These are phyloP conservation scores for Leptinotarsa peninsularis DNA, from an alignment of 2,888 invertebrate genomes.

Conservation along the genomic window DNA sequence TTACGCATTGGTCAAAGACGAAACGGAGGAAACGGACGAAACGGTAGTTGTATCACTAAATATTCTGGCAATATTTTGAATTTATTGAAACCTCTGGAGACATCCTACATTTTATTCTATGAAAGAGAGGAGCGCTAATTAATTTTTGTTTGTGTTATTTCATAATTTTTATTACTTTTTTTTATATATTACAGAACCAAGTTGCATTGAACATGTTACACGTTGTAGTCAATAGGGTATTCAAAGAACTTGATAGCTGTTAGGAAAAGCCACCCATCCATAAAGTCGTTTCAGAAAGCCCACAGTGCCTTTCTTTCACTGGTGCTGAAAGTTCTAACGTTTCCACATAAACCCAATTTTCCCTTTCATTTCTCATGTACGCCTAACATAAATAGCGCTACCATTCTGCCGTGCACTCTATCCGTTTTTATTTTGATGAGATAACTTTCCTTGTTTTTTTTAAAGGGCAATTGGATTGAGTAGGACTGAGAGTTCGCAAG, in stretches of 20 bases:
- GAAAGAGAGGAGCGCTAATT: no score
- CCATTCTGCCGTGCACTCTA: conserved; percentile 40
- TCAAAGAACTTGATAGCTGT: conserved; percentile 49
- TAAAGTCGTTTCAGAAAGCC: conserved; percentile 55
- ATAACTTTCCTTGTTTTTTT: conserved; percentile 27
- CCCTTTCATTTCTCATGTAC: conserved; percentile 62
- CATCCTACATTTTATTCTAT: no score
- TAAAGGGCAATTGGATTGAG: not conserved
- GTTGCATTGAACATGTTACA: not conserved
- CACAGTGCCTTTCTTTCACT: conserved; percentile 53
- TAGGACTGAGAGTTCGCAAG: not conserved
- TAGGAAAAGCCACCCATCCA: conserved; percentile 46
- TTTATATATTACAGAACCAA: no score
- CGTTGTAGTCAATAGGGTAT: conserved; percentile 43
- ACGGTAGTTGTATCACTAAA: no score
- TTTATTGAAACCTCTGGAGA: no score
- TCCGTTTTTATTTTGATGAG: conserved; percentile 38
- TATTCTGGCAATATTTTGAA: no score
- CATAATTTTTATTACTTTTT: no score
- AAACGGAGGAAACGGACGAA: no score
- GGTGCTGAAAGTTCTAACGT: conserved; percentile 59
- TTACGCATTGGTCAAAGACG: no score
- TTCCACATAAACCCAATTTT: conserved; percentile 61
- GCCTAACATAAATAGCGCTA: conserved; percentile 56
- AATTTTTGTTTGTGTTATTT: no score